phyloP scores from a whole-genome alignment of 2,797 vertebrate genomes.

The Hapalemur alaotrensis region DNA sequence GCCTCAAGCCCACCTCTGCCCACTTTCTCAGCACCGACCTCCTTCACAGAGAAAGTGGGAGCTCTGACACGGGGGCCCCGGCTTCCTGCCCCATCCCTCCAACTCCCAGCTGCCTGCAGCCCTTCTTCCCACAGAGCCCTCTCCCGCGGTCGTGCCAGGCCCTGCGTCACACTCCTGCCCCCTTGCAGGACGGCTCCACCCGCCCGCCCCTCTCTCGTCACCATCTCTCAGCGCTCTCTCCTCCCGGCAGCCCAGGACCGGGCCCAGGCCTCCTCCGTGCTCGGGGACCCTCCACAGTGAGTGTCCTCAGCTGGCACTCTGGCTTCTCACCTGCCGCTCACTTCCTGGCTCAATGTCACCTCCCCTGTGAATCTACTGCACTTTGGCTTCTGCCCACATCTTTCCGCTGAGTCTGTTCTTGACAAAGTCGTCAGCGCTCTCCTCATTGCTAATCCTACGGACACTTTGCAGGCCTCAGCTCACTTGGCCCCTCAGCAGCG shows the following conservation, averaged over 20 bases:
- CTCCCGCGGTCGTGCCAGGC: neutral
- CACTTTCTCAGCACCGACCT: neutral
- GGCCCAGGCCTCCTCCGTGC: neutral
- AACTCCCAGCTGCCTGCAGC: neutral
- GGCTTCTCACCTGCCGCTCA: slow-evolving; percentile 68
- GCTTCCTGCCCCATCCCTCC: neutral
- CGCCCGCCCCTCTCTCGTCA: neutral
- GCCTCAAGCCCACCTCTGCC: neutral
- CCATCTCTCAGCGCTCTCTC: neutral
- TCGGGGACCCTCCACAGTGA: neutral
- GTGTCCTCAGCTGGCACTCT: neutral
- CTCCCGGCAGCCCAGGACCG: neutral
- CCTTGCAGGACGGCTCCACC: neutral
- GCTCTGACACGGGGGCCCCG: neutral
- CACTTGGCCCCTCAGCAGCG: neutral
- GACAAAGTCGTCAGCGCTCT: slow-evolving; percentile 28
- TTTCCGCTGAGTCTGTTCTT: slow-evolving; percentile 21
- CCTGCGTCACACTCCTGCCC: neutral
- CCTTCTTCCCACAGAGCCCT: neutral
- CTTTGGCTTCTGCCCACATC: slow-evolving; percentile 50
- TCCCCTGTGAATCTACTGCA: slow-evolving; percentile 28
- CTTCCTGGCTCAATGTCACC: slow-evolving; percentile 60
- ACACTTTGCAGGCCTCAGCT: neutral
- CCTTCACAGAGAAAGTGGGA: neutral
- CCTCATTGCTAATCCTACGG: neutral